Evolutionary conservation across 35 echinoderm and acorn worm species (phyloP).

Genomic region (Chiridota heheva): DNA sequence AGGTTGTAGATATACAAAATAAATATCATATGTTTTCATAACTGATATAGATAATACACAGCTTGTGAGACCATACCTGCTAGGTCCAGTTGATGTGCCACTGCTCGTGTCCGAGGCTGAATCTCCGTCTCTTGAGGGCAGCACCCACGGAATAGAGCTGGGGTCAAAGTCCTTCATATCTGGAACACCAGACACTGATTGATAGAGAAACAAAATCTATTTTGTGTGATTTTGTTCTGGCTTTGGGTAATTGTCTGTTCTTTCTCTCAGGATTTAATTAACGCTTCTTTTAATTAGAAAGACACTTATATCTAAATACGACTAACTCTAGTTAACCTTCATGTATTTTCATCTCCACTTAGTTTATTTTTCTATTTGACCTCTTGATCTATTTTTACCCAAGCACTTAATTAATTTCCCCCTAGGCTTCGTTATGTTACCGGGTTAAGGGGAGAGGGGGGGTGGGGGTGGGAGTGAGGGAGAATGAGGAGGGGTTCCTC

Average conservation of each 20-base stretch:
- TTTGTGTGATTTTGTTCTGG: not conserved
- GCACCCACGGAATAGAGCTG: constrained; percentile 21
- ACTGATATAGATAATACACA: not conserved
- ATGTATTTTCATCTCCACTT: too few species aligned
- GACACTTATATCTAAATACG: too few species aligned
- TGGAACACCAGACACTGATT: constrained; percentile 39
- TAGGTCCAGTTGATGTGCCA: constrained; percentile 69
- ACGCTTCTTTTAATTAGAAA: not conserved
- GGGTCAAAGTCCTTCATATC: constrained; percentile 24
- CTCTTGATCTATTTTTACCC: too few species aligned
- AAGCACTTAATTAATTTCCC: too few species aligned
- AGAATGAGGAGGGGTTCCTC: too few species aligned
- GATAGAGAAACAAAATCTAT: constrained; percentile 14
- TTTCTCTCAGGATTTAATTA: not conserved
- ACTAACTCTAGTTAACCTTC: too few species aligned
- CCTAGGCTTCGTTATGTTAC: too few species aligned
- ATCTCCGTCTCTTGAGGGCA: constrained; percentile 17
- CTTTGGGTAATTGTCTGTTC: not conserved
- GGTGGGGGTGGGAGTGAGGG: too few species aligned
- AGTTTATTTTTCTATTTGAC: too few species aligned
- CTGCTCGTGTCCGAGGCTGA: constrained; percentile 79
- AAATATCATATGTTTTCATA: not conserved
- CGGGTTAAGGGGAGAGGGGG: too few species aligned
- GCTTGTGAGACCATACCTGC: constrained; percentile 21
- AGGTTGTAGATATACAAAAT: not conserved